Percentiles rank a stretch among this genome's conserved stretches.
Conservation (phyloP, 2,113 vertebrate species). For the Thunnus thynnus region DNA sequence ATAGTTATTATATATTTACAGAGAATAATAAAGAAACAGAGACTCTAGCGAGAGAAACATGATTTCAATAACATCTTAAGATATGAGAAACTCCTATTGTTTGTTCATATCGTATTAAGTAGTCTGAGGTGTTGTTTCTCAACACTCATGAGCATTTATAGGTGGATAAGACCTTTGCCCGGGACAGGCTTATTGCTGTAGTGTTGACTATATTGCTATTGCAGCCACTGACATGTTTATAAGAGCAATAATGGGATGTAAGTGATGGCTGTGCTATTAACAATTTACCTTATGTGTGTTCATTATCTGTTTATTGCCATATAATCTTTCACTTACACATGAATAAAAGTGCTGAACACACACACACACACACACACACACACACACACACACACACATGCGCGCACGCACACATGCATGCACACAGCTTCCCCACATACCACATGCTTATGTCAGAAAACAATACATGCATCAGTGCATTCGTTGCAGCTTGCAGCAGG, state of each 20-base stretch:
- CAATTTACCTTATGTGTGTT: conserved; percentile 27
- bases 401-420: neutral
- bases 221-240: conserved; percentile 48
- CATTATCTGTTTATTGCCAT: conserved; percentile 35
- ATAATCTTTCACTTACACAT: conserved; percentile 37
- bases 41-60: conserved; percentile 1
- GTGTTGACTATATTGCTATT: conserved; percentile 29
- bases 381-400: conserved; percentile 3
- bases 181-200: conserved; percentile 17
- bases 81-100: conserved; percentile 40
- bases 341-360: conserved; percentile 32
- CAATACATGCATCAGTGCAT: conserved; percentile 71
- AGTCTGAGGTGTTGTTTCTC: conserved; percentile 12
- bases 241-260: conserved; percentile 29
- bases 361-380: conserved; percentile 3
- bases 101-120: conserved; percentile 32
- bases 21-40: conserved; percentile 16
- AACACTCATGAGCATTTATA: conserved; percentile 2
- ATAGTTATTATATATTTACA: conserved; percentile 29
- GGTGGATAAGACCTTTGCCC: conserved; percentile 28
- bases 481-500: conserved; percentile 63
- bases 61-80: conserved; percentile 40
- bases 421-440: conserved; percentile 37
- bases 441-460: conserved; percentile 72
- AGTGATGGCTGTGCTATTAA: conserved; percentile 4